Evolutionary conservation across 1,140 invertebrate species (phyloP), one percentile per base, ranked within the genome.

Genomic region (Neocloeon triangulifer): DNA sequence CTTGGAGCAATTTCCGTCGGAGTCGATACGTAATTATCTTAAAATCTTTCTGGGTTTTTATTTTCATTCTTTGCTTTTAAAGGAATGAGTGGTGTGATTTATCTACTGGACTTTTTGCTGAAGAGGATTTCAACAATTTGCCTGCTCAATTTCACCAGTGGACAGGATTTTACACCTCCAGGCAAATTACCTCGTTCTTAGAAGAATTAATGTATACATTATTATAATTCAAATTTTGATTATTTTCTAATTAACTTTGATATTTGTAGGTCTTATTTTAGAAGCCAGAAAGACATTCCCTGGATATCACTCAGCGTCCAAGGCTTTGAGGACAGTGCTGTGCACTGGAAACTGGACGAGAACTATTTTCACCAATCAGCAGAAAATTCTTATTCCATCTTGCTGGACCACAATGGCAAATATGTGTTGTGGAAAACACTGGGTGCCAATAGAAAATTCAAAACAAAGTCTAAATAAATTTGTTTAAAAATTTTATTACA

Each of bases 241-340:
- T 21, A 21, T 12, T n/a, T n/a, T n/a, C n/a, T n/a, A n/a, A n/a
- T 4, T 30, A 23, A 27, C 20, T 14, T 36, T 21, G 37, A 19
- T 33, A 29, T 27, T 46, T 46, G 25, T 40, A 50, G 39, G 47
- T 25, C 51, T 41, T 39, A 33, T 46, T 20, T 37, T 34, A 28
- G 19, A 22, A 30, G 14, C 35, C 38, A 43, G 30, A 21, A 44
- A 6, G 46, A 33, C 29, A 38, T 47, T 25, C 44, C 50, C 7
- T 66, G 62, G 62, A 36, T 44, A 20, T 52, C 53, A 27, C 43
- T 64, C 12, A 53, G 64, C 34, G 50, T 65, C 5, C 57, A 64
- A 41, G 62, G 63, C 20, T 66, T 65, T 44, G 47, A 48, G 5
- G 61, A 66, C 34, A 48, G 52, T 34, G 59, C 61, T 10, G 37